phyloP scores from a whole-genome alignment of 2,797 vertebrate species.

The Phrynocephalus forsythii region DNA sequence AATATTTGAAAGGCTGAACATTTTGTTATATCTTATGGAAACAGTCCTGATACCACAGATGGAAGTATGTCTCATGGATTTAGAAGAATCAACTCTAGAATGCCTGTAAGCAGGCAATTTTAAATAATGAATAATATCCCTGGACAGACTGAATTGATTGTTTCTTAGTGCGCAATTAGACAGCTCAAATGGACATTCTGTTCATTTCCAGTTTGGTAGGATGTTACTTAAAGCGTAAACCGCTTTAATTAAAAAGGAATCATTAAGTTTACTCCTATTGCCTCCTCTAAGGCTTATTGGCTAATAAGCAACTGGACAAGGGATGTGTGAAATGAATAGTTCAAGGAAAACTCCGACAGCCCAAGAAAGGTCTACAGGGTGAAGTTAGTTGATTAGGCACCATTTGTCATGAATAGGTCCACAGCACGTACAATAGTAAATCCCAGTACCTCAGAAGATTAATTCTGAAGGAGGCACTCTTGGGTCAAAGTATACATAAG shows the following conservation, averaged over 20 bases:
- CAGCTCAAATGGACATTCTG: conserved; percentile 65
- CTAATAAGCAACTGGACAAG: conserved; percentile 81
- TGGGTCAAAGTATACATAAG: conserved; percentile 85
- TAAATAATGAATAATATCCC: conserved; percentile 74
- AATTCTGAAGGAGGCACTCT: conserved; percentile 86
- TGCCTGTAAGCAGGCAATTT: conserved; percentile 66
- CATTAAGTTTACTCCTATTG: conserved; percentile 74
- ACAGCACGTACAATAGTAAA: conserved; percentile 81
- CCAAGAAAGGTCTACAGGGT: conserved; percentile 75
- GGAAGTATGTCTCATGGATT: conserved; percentile 67
- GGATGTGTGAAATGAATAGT: conserved; percentile 81
- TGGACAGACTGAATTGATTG: conserved; percentile 51
- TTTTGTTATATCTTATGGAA: conserved; percentile 77
- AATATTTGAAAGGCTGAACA: conserved; percentile 84
- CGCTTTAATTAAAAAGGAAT: conserved; percentile 74
- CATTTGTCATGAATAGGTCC: conserved; percentile 80
- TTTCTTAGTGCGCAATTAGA: conserved; percentile 59
- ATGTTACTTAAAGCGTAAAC: conserved; percentile 74
- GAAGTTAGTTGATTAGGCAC: conserved; percentile 83
- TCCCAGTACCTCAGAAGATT: conserved; percentile 86
- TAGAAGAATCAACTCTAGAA: conserved; percentile 69
- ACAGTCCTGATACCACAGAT: conserved; percentile 73
- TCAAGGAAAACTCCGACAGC: conserved; percentile 78
- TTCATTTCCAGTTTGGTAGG: conserved; percentile 67
- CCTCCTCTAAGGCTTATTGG: conserved; percentile 76